Percentiles rank a stretch among this genome's conserved stretches.
These are phyloP conservation scores for Calliphora vomitoria DNA, from an alignment of 2,888 invertebrate genomes.

Conservation along the genomic window DNA sequence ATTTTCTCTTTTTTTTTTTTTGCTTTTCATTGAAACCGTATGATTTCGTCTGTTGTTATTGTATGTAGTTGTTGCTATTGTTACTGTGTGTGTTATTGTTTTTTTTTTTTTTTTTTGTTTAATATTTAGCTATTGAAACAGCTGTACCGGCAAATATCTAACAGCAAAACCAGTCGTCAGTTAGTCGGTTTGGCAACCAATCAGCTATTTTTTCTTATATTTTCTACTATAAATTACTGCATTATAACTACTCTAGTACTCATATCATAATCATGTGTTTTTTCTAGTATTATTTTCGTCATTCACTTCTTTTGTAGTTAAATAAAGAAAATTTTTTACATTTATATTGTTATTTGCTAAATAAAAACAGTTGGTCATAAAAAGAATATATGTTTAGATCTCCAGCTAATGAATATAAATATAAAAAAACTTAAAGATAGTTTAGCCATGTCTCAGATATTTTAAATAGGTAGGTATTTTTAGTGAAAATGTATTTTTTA, in stretches of 20 bases:
- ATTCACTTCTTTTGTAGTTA: not conserved
- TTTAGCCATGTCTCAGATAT: too few species aligned
- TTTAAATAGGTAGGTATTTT: too few species aligned
- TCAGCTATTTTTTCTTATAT: constrained; percentile 29
- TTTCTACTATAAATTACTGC: not conserved
- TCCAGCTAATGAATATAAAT: too few species aligned
- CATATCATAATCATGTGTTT: constrained; percentile 40
- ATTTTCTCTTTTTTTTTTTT: constrained; percentile 39
- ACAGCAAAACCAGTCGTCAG: constrained; percentile 46
- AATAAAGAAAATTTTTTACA: too few species aligned
- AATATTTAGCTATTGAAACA: constrained; percentile 59
- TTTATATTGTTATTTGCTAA: too few species aligned
- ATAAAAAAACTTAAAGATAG: too few species aligned
- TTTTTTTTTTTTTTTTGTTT: constrained; percentile 17
- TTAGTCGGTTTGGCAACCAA: constrained; percentile 44
- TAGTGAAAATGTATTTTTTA: too few species aligned
- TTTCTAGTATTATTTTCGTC: not conserved
- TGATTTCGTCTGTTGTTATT: constrained; percentile 51
- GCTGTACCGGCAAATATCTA: constrained; percentile 72
- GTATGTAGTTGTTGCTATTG: constrained; percentile 3
- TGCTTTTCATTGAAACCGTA: constrained; percentile 46
- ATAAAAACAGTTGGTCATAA: too few species aligned
- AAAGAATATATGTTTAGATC: too few species aligned
- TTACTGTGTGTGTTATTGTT: constrained; percentile 11
- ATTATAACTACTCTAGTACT: constrained; percentile 1